Evolutionary conservation across 2,113 vertebrate species (phyloP).

Genomic region (Onychostoma macrolepis): DNA sequence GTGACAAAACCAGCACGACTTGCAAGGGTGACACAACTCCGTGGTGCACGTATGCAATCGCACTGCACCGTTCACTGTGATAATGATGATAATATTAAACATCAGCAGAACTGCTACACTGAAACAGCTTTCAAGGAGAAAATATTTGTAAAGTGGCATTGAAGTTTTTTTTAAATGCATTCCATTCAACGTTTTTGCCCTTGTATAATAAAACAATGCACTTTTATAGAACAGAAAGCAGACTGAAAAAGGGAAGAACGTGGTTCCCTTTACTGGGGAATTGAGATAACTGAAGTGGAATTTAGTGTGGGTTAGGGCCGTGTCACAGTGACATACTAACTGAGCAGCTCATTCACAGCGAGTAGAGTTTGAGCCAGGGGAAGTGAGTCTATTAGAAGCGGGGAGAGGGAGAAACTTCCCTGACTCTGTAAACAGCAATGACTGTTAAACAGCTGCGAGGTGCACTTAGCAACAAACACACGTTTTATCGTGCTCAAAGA

Average conservation of each 20-base stretch:
- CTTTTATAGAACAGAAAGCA: conserved; percentile 36
- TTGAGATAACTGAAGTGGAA: neutral
- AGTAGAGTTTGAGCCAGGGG: conserved; percentile 38
- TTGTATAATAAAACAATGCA: neutral
- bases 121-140: neutral
- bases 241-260: conserved; percentile 38
- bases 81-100: neutral
- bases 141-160: neutral
- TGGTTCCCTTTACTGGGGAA: conserved; percentile 26
- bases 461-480: conserved; percentile 50
- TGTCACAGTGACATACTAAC: conserved; percentile 30
- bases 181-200: neutral
- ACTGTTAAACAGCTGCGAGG: conserved; percentile 49
- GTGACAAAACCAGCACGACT: conserved; percentile 37
- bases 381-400: conserved; percentile 35
- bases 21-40: neutral
- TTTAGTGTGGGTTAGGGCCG: neutral
- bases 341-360: conserved; percentile 10
- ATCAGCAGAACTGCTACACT: neutral
- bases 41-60: neutral
- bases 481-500: conserved; percentile 45
- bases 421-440: conserved; percentile 15
- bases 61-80: neutral
- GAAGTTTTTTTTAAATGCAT: neutral
- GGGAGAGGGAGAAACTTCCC: conserved; percentile 29